These are phyloP conservation scores for Sebastes aleutianus DNA, from an alignment of 2,797 vertebrate species.

Conservation along the genomic window DNA sequence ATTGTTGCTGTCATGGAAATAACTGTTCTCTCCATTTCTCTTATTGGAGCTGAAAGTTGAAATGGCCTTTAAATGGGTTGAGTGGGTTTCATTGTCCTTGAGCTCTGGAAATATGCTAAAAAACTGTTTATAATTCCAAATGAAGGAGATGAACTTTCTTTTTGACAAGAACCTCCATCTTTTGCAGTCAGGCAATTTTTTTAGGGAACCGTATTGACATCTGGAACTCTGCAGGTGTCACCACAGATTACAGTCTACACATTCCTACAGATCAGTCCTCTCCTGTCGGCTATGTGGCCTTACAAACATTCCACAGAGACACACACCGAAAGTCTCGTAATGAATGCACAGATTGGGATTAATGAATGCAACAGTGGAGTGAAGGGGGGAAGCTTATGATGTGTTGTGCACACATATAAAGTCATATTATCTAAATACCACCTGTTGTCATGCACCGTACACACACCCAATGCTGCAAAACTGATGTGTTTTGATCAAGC, in stretches of 20 bases:
- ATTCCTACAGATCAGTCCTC: slow-evolving; percentile 27
- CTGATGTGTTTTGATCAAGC: slow-evolving; percentile 55
- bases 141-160: neutral
- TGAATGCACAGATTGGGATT: slow-evolving; percentile 40
- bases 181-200: slow-evolving; percentile 6
- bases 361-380: slow-evolving; percentile 18
- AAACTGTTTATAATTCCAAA: neutral
- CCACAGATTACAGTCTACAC: slow-evolving; percentile 9
- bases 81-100: slow-evolving; percentile 14
- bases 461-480: slow-evolving; percentile 10
- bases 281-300: slow-evolving; percentile 25
- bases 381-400: slow-evolving; percentile 5
- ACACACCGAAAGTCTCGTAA: slow-evolving; percentile 32
- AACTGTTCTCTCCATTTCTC: neutral
- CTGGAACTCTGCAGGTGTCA: slow-evolving; percentile 46
- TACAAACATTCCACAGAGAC: slow-evolving; percentile 44
- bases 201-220: slow-evolving; percentile 25
- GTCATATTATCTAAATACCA: slow-evolving; percentile 57
- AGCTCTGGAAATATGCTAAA: slow-evolving; percentile 18
- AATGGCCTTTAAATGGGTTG: neutral
- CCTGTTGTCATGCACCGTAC: slow-evolving; percentile 41
- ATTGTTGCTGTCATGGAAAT: neutral
- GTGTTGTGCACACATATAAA: slow-evolving; percentile 30
- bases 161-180: neutral
- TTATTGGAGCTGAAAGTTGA: slow-evolving; percentile 16